Base-by-base conservation (phyloP, 2,888 invertebrate genomes). In the Cephus sareptanus region DNA sequence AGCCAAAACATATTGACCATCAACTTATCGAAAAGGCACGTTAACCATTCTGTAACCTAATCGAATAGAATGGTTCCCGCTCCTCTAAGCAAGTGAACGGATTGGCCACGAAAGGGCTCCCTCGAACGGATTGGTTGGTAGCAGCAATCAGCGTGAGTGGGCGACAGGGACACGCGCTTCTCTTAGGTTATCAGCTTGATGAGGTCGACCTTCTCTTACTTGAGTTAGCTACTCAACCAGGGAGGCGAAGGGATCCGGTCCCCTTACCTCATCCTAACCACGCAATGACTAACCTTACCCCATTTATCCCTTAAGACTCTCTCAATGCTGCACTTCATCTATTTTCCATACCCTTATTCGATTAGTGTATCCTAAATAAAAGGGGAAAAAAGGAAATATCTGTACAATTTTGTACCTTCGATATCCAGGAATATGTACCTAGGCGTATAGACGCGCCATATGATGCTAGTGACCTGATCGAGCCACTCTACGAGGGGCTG, bases 91-190 rank as follows among this genome's bases (percentile, higher is more conserved):
- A 71, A 71, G 34, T 77, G 79, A 76, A 77, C 79, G 77, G 79
- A 81, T 74, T 76, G 78, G 77, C 79, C 75, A 31, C 34, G 74
- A 34, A 34, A 23, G 34, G 75, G 76, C 40, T 15, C 40, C 23
- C 23, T 23, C 75, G 73, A 77, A 79, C 77, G 76, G 75, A 71
- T 56, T 56, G 85, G 83, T 85, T 87, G 86, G 86, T 84, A 85
- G 88, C 87, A 85, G 89, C 90, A 90, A 90, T 90, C 90, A 89
- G 87, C 85, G 87, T 89, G 90, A 90, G 90, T 90, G 90, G 89
- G 89, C 90, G 89, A 90, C 89, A 88, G 89, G 89, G 89, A 90
- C 89, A 88, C 87, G 87, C 89, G 88, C 85, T 88, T 86, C 87
- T 80, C 82, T 86, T 84, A 86, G 89, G 87, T 90, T 89, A 89